Percentiles rank a stretch among this genome's conserved stretches.
phyloP scores from a whole-genome alignment of 2,797 vertebrate species.

The Anomalospiza imberbis region DNA sequence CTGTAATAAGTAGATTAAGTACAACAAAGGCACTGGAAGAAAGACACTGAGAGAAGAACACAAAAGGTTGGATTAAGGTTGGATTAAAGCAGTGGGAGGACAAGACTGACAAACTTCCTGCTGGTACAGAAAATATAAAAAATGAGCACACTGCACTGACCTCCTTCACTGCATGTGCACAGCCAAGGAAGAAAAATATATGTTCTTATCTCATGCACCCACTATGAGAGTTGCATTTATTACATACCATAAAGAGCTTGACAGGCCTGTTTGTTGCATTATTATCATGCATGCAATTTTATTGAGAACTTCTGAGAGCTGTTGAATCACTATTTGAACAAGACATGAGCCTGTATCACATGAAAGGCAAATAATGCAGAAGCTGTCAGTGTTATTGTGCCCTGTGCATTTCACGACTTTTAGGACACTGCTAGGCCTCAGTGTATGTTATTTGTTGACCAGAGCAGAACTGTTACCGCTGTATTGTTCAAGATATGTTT shows the following conservation, averaged over 20 bases:
- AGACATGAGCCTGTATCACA: not conserved
- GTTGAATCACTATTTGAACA: not conserved
- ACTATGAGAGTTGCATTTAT: not conserved
- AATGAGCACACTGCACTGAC: not conserved
- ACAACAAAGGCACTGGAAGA: not conserved
- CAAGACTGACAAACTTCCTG: not conserved
- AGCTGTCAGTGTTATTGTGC: not conserved
- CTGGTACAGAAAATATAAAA: conserved; percentile 1
- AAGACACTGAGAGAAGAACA: not conserved
- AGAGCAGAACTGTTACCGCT: not conserved
- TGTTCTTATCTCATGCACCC: not conserved
- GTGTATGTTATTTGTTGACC: not conserved
- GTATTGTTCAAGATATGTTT: not conserved
- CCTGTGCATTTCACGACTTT: not conserved
- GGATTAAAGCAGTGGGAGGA: conserved; percentile 8
- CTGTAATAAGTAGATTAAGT: not conserved
- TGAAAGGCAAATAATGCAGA: not conserved
- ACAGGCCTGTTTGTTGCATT: not conserved
- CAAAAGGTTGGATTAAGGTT: not conserved
- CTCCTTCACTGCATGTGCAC: not conserved
- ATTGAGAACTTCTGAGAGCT: not conserved
- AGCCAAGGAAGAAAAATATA: not conserved
- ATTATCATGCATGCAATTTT: not conserved
- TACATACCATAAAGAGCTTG: not conserved
- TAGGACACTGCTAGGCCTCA: not conserved